Conservation (phyloP, 2,113 vertebrate species). For the Onychorhynchus coronatus region DNA sequence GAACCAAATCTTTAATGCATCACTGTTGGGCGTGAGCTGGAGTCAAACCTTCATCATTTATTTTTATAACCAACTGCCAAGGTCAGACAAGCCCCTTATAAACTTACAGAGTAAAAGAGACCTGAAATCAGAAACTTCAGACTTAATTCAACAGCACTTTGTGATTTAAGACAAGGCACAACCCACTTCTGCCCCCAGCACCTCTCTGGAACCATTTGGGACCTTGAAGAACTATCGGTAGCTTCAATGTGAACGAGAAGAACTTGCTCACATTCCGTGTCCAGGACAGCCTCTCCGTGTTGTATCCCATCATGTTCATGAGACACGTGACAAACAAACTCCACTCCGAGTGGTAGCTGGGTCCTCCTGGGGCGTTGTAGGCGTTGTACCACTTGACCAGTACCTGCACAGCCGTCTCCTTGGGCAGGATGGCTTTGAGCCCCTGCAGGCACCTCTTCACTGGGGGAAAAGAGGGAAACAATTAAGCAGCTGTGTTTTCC, state of each 20-base stretch:
- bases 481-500: not conserved
- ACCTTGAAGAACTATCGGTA: not conserved
- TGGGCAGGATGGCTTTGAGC: constrained; percentile 89
- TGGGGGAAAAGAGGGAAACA: constrained; percentile 41
- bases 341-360: constrained; percentile 92
- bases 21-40: not conserved
- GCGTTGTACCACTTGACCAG: constrained; percentile 97
- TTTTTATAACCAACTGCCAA: not conserved
- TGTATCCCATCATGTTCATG: constrained; percentile 98
- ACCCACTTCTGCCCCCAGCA: not conserved
- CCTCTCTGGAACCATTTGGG: not conserved
- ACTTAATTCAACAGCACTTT: not conserved
- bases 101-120: not conserved
- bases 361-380: constrained; percentile 92
- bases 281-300: constrained; percentile 91
- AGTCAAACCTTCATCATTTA: not conserved
- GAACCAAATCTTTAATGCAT: not conserved
- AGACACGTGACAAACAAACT: constrained; percentile 93
- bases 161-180: not conserved
- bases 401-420: constrained; percentile 91
- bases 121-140: not conserved
- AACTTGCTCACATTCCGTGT: constrained; percentile 84
- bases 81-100: not conserved
- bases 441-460: constrained; percentile 93
- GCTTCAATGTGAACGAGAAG: not conserved